Base-by-base conservation (phyloP, 2,888 invertebrate species). In the Pemphredon lugubris region DNA sequence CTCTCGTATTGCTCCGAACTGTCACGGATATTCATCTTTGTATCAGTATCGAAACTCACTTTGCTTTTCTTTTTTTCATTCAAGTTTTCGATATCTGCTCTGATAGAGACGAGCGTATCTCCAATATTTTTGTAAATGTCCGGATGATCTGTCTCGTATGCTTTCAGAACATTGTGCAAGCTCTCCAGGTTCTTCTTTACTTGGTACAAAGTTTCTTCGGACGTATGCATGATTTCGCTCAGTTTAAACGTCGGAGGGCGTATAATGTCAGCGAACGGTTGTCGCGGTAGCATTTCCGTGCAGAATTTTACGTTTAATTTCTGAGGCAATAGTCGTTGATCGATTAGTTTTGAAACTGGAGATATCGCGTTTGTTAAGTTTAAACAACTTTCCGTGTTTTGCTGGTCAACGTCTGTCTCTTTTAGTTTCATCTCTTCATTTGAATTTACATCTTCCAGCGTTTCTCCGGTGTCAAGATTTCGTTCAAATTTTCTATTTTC, bases 151-250 rank as follows among this genome's bases (percentile, higher is more conserved):
- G 40, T 21, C 9, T 69, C 78, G 45, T 78, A 86, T 0, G 61
- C 71, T 23, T 75, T 68, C 21, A 87, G 57, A 16, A 82, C 78
- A 13, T 77, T 71, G 44, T 87, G 83, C 11, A 87, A 67, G 55
- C 75, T 82, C 40, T 84, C 82, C 20, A 88, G 61, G 37, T 75
- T 84, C 6, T 76, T 72, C 48, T 75, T 82, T 0, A 87, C 84
- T 14, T 77, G 64, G 37, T 76, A 53, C n/a, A 88, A 69, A 7
- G 79, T 77, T 34, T 78, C 72, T 3, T 66, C 66, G 5, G 76
- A 75, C 14, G 64, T 32, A 7, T 64, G 45, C 7, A 54, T 48
- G 6, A 44, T 47, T 9, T 57, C 61, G 0, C 39, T 44, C 4
- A 34, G n/a, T 23, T 54, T 34, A 2, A 14, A 40, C 13, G 50